phyloP scores from a whole-genome alignment of 92 coral and sea anemone species.

The Palythoa caribaeorum region DNA sequence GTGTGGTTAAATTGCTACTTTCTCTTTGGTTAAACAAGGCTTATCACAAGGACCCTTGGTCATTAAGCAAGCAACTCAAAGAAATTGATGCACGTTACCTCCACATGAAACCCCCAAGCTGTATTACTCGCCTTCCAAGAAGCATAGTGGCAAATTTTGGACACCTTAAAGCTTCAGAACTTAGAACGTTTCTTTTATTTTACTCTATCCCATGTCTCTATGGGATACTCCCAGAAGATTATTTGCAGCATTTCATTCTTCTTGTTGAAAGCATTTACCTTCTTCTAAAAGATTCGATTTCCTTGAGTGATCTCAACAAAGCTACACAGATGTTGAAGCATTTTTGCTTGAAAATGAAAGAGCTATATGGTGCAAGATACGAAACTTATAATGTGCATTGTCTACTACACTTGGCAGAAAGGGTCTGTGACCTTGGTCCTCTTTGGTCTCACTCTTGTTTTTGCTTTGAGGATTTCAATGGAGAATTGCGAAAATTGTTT shows the following conservation, averaged over 20 bases:
- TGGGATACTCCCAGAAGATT: constrained; percentile 50
- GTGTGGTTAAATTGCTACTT: constrained; percentile 58
- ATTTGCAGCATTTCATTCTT: constrained; percentile 50
- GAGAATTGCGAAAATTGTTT: constrained; percentile 61
- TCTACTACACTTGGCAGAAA: constrained; percentile 47
- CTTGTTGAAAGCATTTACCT: constrained; percentile 40
- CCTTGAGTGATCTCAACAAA: constrained; percentile 25
- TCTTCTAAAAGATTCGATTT: constrained; percentile 11
- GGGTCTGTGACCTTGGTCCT: constrained; percentile 47
- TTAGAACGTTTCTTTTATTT: constrained; percentile 47
- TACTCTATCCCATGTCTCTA: constrained; percentile 51
- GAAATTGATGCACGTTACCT: constrained; percentile 47
- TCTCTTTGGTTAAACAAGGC: constrained; percentile 49
- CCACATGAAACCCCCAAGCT: constrained; percentile 56
- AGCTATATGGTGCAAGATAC: constrained; percentile 43
- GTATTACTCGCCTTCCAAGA: constrained; percentile 73
- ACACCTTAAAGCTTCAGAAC: constrained; percentile 70
- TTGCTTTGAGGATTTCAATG: constrained; percentile 70
- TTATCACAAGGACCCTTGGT: constrained; percentile 61
- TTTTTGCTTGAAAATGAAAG: constrained; percentile 42
- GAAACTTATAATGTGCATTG: constrained; percentile 59
- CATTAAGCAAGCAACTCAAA: constrained; percentile 24
- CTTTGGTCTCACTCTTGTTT: constrained; percentile 71
- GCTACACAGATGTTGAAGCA: constrained; percentile 42
- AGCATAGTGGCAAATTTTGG: constrained; percentile 58